Percentiles rank a stretch among this genome's conserved stretches.
phyloP scores from a whole-genome alignment of 2,113 vertebrate species.

The Tragelaphus scriptus region DNA sequence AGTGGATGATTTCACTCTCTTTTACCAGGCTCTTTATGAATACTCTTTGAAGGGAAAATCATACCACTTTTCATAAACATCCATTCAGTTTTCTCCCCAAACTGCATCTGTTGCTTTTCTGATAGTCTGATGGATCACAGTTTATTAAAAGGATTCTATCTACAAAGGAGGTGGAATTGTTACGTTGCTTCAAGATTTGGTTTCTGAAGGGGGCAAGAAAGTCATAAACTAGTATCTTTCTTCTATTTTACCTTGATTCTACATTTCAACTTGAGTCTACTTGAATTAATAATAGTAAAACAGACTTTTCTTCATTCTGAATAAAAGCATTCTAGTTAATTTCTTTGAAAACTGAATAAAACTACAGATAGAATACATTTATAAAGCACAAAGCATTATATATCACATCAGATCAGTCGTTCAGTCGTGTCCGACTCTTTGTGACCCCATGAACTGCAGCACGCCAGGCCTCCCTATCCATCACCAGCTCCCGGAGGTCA shows the following conservation, averaged over 20 bases:
- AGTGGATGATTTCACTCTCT: neutral
- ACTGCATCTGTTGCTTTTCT: neutral
- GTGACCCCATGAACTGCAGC: no score
- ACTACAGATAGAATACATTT: neutral
- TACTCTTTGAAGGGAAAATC: slow-evolving; percentile 9
- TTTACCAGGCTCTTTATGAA: neutral
- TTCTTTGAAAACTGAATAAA: neutral
- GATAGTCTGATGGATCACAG: neutral
- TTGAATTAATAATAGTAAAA: neutral
- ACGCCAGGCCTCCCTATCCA: no score
- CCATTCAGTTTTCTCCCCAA: neutral
- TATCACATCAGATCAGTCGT: no score
- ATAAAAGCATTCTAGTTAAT: neutral
- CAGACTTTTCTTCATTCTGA: neutral
- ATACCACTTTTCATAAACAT: neutral
- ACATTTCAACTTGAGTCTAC: neutral
- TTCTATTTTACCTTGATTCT: neutral
- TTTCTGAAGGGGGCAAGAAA: neutral
- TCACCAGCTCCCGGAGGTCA: no score
- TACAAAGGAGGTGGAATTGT: neutral
- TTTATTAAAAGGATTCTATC: neutral
- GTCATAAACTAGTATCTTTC: neutral
- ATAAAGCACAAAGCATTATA: neutral
- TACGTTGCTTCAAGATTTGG: neutral
- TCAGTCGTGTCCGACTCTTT: no score